Percentiles rank a stretch among this genome's conserved stretches.
Conservation (phyloP, 2,113 vertebrate species). For the Tor tambroides region DNA sequence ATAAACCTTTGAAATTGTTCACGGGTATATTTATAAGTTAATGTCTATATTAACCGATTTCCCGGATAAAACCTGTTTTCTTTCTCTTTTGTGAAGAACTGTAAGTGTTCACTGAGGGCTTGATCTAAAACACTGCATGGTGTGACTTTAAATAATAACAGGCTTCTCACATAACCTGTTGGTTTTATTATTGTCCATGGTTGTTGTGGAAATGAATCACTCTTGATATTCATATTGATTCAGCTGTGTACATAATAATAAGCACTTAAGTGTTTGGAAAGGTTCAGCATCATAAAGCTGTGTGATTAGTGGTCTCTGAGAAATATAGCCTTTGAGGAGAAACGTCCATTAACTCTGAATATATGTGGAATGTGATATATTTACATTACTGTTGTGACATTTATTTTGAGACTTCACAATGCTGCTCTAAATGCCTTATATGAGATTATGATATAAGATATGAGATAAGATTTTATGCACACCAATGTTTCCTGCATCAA, state of each 20-base stretch:
- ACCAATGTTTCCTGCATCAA: not conserved
- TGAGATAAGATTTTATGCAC: not conserved
- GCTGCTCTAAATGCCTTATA: no score
- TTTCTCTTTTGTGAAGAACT: not conserved
- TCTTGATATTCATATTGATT: slow-evolving; percentile 14
- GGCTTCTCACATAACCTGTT: not conserved
- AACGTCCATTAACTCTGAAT: not conserved
- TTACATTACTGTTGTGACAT: not conserved
- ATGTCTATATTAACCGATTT: not conserved
- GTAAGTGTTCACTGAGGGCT: not conserved
- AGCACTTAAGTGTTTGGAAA: not conserved
- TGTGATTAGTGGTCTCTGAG: slow-evolving; percentile 16
- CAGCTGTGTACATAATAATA: not conserved
- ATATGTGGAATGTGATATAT: not conserved
- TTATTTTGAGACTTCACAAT: not conserved
- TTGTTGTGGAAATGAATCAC: slow-evolving; percentile 3
- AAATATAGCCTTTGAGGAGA: not conserved
- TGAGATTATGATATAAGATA: no score
- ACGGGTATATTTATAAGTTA: not conserved
- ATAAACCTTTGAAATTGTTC: no score
- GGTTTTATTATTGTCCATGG: not conserved
- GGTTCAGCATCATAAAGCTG: slow-evolving; percentile 18
- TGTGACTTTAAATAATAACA: not conserved
- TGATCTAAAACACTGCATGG: not conserved
- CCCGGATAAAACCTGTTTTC: not conserved